Conservation (phyloP, 2,797 vertebrate genomes). For the Delichon dasypus region DNA sequence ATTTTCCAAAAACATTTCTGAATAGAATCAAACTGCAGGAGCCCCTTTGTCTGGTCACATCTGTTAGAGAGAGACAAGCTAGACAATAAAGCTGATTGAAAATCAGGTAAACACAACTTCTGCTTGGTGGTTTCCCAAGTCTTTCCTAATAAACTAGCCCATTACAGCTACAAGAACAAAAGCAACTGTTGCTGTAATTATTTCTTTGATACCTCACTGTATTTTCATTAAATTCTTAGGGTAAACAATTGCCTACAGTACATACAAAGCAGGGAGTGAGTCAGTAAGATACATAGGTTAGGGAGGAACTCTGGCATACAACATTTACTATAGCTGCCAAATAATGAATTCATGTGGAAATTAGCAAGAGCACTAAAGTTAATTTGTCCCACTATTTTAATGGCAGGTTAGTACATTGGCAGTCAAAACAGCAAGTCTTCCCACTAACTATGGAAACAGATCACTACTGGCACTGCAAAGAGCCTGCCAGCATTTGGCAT, state of each 20-base stretch:
- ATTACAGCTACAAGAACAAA: neutral
- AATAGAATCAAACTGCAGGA: neutral
- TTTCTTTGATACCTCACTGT: neutral
- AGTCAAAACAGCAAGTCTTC: neutral
- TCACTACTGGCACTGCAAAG: neutral
- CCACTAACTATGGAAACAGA: neutral
- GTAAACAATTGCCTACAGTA: neutral
- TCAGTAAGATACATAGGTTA: neutral
- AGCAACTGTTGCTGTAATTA: neutral
- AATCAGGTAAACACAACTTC: neutral
- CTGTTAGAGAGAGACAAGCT: neutral
- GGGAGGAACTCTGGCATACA: neutral
- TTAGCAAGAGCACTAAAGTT: neutral
- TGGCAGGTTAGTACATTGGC: neutral
- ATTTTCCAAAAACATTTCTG: neutral
- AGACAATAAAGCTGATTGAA: neutral
- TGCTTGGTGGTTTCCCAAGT: neutral
- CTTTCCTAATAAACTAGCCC: neutral
- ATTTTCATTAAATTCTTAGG: neutral
- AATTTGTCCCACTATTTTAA: neutral
- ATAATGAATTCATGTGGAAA: neutral
- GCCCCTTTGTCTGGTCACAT: neutral
- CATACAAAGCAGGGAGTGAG: neutral
- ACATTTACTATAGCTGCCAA: neutral
- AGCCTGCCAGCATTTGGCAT: neutral